These are phyloP conservation scores for Blennius ocellaris DNA, from an alignment of 2,113 vertebrate species.

Conservation along the genomic window DNA sequence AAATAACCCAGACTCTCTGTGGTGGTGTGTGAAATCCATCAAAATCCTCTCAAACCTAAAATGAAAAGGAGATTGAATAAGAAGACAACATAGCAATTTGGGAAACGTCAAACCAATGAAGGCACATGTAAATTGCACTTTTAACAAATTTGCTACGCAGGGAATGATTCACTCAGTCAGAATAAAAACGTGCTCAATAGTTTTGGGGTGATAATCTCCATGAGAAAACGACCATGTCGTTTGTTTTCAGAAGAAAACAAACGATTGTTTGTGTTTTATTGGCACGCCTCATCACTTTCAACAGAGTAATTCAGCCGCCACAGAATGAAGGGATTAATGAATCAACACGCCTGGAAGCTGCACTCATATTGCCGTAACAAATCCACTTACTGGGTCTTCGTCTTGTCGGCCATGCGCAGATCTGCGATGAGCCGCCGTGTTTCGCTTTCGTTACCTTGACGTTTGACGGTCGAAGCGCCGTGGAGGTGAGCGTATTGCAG, in stretches of 20 bases:
- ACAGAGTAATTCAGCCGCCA: conserved; percentile 5
- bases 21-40: conserved; percentile 84
- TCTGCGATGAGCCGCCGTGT: conserved; percentile 55
- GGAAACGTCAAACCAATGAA: background rate
- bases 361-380: background rate
- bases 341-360: conserved; percentile 5
- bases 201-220: background rate
- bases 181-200: background rate
- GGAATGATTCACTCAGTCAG: background rate
- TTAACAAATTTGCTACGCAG: background rate
- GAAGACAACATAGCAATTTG: background rate
- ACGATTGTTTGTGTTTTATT: conserved; percentile 3
- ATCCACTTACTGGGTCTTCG: conserved; percentile 68
- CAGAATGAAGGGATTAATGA: background rate
- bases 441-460: conserved; percentile 70
- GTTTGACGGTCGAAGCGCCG: background rate
- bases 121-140: background rate
- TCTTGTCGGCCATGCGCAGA: conserved; percentile 59
- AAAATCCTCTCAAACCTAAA: conserved; percentile 71
- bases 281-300: conserved; percentile 4
- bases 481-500: conserved; percentile 55
- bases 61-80: conserved; percentile 9
- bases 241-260: background rate
- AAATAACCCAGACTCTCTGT: conserved; percentile 78
- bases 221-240: background rate